A percentile compares a stretch with the other conserved stretches of the same genome.
Conservation (phyloP, 1,140 invertebrate species). For the Camponotus vicinus region DNA sequence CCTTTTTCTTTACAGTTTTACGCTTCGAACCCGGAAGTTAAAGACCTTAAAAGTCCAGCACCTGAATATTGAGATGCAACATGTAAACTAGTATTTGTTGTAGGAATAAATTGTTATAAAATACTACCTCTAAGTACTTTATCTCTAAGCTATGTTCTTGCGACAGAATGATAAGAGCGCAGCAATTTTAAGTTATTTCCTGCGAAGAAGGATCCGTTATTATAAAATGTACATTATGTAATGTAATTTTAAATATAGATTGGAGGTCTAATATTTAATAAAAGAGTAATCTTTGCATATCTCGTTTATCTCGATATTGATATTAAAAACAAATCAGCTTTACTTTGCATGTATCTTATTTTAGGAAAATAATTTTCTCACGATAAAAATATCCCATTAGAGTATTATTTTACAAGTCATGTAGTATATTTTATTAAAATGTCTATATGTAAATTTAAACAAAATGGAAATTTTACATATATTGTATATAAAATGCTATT, state of each 20-base stretch:
- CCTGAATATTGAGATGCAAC: conserved; percentile 87
- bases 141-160: neutral
- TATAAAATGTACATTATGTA: conserved; percentile 17
- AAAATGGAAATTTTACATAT: too few species aligned
- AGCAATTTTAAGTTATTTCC: neutral
- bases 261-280: conserved; percentile 36
- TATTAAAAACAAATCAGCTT: neutral
- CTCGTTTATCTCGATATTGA: neutral
- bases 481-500: too few species aligned
- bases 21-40: conserved; percentile 88
- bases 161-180: neutral
- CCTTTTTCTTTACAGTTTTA: conserved; percentile 88
- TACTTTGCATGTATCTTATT: neutral
- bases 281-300: neutral
- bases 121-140: neutral
- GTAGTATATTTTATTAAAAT: neutral
- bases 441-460: too few species aligned
- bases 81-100: conserved; percentile 54
- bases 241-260: conserved; percentile 14
- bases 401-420: neutral
- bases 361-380: neutral
- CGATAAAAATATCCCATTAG: neutral
- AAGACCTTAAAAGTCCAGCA: conserved; percentile 88
- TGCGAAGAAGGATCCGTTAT: neutral
- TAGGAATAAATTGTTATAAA: conserved; percentile 60